Conservation (phyloP, 2,797 vertebrate genomes). For the Clarias fuscus region DNA sequence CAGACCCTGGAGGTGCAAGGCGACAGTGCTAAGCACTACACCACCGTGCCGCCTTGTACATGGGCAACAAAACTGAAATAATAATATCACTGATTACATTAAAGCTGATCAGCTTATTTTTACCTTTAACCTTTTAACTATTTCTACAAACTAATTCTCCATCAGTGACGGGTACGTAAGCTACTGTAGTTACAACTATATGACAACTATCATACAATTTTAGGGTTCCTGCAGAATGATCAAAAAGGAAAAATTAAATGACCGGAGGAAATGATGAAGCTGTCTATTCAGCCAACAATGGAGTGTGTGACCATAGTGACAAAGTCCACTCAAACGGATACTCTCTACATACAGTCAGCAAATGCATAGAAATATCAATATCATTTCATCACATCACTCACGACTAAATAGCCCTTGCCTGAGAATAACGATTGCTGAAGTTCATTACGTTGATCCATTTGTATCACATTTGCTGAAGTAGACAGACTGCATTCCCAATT, state of each 20-base stretch:
- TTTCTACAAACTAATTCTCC: too few relatives aligned
- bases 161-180: too few relatives aligned
- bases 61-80: too few relatives aligned
- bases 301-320: neutral
- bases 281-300: neutral
- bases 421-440: neutral
- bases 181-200: too few relatives aligned
- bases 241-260: neutral
- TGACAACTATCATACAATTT: too few relatives aligned
- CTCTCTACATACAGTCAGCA: neutral
- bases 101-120: too few relatives aligned
- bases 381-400: neutral
- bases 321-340: neutral
- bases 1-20: too few relatives aligned
- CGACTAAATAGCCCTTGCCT: neutral
- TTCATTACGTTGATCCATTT: constrained; percentile 2
- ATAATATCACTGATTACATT: too few relatives aligned
- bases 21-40: too few relatives aligned
- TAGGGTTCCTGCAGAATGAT: neutral
- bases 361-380: neutral
- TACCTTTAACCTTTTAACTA: too few relatives aligned
- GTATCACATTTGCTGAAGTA: neutral
- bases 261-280: neutral
- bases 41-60: too few relatives aligned
- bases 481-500: neutral